These are phyloP conservation scores for Molossus molossus DNA, from an alignment of 2,797 vertebrate species.

Conservation along the genomic window DNA sequence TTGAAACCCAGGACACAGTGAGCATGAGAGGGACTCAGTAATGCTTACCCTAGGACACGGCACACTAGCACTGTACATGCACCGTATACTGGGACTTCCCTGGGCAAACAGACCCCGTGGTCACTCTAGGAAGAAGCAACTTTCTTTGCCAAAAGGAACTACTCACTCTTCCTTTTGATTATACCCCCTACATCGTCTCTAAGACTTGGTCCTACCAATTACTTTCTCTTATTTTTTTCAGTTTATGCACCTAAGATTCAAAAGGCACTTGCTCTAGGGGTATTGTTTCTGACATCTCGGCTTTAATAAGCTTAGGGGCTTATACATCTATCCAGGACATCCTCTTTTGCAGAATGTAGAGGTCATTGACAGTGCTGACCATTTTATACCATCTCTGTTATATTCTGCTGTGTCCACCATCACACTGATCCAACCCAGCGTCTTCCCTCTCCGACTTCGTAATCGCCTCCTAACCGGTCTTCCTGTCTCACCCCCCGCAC, in stretches of 20 bases:
- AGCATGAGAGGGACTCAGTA: neutral
- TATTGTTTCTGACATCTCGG: neutral
- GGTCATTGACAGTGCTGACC: neutral
- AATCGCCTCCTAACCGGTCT: neutral
- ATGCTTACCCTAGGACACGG: neutral
- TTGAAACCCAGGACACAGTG: neutral
- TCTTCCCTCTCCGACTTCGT: neutral
- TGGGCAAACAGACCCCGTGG: neutral
- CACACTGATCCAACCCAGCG: too few species aligned
- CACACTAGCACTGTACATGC: neutral
- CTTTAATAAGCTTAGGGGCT: neutral
- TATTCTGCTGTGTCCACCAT: neutral
- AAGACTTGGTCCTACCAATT: neutral
- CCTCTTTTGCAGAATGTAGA: neutral
- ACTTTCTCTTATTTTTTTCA: neutral
- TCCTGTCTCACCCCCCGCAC: neutral
- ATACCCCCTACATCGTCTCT: neutral
- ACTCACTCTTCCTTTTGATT: neutral
- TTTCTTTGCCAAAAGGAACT: neutral
- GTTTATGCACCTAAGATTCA: neutral
- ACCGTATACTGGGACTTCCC: too few species aligned
- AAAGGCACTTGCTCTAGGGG: neutral
- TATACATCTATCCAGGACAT: neutral
- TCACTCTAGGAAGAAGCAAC: neutral
- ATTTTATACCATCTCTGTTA: neutral